phyloP scores from a whole-genome alignment of 2,888 invertebrate genomes.

The Gymnoscelis rufifasciata region DNA sequence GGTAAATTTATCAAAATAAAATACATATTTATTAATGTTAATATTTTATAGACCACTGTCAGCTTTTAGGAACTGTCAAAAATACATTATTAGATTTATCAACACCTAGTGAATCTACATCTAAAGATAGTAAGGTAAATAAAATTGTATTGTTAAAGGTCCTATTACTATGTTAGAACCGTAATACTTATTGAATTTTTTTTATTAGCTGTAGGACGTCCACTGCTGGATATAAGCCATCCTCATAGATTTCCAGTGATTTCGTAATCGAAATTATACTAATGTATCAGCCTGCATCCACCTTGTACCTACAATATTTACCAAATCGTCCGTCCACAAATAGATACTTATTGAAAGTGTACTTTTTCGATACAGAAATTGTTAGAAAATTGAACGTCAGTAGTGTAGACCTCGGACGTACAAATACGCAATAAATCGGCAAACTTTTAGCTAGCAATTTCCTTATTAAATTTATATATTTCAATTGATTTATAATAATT shows the following conservation, averaged over 20 bases:
- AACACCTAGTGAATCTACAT: conserved; percentile 54
- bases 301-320: too few relatives aligned
- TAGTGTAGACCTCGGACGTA: conserved; percentile 36
- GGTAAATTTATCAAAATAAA: conserved; percentile 21
- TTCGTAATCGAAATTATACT: too few relatives aligned
- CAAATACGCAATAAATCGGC: conserved; percentile 68
- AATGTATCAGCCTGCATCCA: too few relatives aligned
- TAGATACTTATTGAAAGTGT: too few relatives aligned
- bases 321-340: too few relatives aligned
- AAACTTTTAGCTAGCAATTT: conserved; percentile 74
- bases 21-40: conserved; percentile 28
- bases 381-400: not conserved
- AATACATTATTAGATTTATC: conserved; percentile 48
- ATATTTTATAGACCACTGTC: conserved; percentile 22
- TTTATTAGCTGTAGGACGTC: too few relatives aligned
- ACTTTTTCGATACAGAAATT: too few relatives aligned
- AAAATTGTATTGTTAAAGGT: not conserved
- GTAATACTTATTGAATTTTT: conserved; percentile 10
- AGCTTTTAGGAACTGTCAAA: conserved; percentile 4
- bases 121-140: conserved; percentile 61
- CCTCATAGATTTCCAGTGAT: too few relatives aligned
- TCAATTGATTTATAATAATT: too few relatives aligned
- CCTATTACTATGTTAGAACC: too few relatives aligned
- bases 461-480: too few relatives aligned
- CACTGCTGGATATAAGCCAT: too few relatives aligned